Percentiles rank a stretch among this genome's conserved stretches.
These are phyloP conservation scores for Myoxocephalus aenaeus DNA, from an alignment of 2,797 vertebrate species.

Conservation along the genomic window DNA sequence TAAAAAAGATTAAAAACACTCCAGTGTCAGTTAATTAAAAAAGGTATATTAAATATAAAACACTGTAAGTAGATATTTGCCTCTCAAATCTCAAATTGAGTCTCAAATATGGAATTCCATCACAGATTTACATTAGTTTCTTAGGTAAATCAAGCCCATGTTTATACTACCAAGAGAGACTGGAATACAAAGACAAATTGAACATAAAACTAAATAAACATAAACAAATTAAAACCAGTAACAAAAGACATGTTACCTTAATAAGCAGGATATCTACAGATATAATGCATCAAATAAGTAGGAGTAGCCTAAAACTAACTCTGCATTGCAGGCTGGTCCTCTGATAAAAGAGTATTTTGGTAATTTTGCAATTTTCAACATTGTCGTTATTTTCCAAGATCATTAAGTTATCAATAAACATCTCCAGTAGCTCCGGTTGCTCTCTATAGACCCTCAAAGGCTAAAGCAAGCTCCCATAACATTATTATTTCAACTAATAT, in stretches of 20 bases:
- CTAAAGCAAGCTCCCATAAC: neutral
- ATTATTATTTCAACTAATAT: neutral
- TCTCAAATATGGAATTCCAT: conserved; percentile 24
- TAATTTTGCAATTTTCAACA: neutral
- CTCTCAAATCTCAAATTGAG: conserved; percentile 19
- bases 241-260: neutral
- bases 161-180: neutral
- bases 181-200: neutral
- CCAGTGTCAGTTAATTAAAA: conserved; percentile 28
- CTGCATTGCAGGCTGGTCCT: neutral
- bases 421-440: neutral
- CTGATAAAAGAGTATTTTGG: neutral
- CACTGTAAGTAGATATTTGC: conserved; percentile 11
- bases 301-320: neutral
- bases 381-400: neutral
- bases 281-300: neutral
- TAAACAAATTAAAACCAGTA: conserved; percentile 8
- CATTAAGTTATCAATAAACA: neutral
- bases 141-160: neutral
- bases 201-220: neutral
- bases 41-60: conserved; percentile 31
- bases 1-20: conserved; percentile 17
- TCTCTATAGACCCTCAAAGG: neutral
- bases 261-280: neutral
- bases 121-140: conserved; percentile 19